Evolutionary conservation across 2,888 invertebrate genomes (phyloP).

Genomic region (Polietes domitor): DNA sequence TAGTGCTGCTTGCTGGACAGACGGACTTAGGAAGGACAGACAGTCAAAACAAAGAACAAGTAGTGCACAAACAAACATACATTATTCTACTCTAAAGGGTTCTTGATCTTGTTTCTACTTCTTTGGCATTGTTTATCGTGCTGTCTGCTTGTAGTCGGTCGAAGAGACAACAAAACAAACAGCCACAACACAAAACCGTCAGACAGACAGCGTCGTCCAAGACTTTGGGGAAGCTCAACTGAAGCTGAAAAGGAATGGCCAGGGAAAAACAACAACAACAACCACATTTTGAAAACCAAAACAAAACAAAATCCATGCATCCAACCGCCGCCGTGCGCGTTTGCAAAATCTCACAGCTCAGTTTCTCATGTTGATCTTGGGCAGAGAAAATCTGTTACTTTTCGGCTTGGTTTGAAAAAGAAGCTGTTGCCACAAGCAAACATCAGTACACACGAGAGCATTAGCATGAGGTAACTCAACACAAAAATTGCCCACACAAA

Average conservation of each 20-base stretch:
- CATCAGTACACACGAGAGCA: background rate
- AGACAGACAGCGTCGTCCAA: background rate
- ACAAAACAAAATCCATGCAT: background rate
- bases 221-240: background rate
- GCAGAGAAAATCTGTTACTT: slow-evolving; percentile 9
- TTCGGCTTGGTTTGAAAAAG: slow-evolving; percentile 1
- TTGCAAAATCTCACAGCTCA: background rate
- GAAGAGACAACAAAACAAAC: background rate
- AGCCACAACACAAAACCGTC: background rate
- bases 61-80: background rate
- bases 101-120: slow-evolving; percentile 20
- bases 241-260: background rate
- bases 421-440: background rate
- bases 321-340: no score
- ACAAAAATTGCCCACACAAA: no score
- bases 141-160: background rate
- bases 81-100: slow-evolving; percentile 12
- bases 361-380: background rate
- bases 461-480: background rate
- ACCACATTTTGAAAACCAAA: background rate
- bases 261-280: background rate
- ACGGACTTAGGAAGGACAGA: slow-evolving; percentile 5
- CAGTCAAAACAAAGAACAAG: slow-evolving; percentile 22
- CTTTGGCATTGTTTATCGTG: background rate
- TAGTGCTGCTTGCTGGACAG: no score